These are phyloP conservation scores for Pelusios castaneus DNA, from an alignment of 2,113 vertebrate genomes.

Conservation along the genomic window DNA sequence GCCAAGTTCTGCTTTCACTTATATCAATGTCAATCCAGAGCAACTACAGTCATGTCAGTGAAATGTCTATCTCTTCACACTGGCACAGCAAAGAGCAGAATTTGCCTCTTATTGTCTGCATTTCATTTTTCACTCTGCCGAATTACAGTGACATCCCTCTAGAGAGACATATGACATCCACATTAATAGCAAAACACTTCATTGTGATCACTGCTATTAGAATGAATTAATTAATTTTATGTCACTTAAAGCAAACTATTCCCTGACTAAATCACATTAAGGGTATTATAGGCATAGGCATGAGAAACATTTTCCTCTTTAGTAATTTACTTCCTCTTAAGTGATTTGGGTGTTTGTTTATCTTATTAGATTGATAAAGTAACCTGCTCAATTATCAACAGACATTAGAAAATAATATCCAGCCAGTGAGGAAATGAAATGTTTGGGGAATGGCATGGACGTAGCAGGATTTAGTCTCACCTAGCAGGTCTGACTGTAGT, in stretches of 20 bases:
- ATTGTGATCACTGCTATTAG: not conserved
- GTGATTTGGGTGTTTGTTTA: conserved; percentile 70
- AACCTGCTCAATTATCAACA: conserved; percentile 53
- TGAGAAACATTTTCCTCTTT: conserved; percentile 35
- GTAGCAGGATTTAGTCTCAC: not conserved
- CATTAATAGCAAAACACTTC: conserved; percentile 25
- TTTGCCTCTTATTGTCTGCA: not conserved
- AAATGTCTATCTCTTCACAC: not conserved
- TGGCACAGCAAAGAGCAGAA: not conserved
- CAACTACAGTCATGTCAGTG: not conserved
- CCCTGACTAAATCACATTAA: not conserved
- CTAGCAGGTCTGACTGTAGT: not conserved
- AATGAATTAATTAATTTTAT: not conserved
- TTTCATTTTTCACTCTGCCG: not conserved
- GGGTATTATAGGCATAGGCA: not conserved
- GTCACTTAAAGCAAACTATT: conserved; percentile 27
- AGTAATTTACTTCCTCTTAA: conserved; percentile 30
- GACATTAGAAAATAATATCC: conserved; percentile 61
- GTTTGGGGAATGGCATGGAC: conserved; percentile 11
- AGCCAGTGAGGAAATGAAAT: conserved; percentile 42
- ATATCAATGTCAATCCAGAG: not conserved
- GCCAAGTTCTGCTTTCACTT: not conserved
- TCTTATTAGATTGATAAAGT: conserved; percentile 66
- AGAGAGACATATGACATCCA: not conserved
- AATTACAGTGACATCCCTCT: conserved; percentile 25